Conservation (phyloP, 2,797 vertebrate genomes). For the Vespertilio murinus region DNA sequence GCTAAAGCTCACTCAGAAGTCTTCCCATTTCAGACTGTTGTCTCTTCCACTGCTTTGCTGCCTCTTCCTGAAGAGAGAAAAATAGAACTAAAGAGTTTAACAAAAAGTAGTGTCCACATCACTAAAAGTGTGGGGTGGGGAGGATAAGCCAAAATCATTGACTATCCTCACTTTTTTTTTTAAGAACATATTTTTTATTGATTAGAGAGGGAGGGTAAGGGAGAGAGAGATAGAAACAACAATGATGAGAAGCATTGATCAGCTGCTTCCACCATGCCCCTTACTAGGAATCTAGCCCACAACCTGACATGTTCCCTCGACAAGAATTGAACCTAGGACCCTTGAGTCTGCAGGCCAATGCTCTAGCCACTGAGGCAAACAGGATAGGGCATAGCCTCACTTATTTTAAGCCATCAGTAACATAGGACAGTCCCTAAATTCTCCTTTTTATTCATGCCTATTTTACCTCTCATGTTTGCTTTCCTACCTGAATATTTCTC, state of each 20-base stretch:
- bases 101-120: background rate
- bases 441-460: background rate
- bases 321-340: too few species aligned
- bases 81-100: background rate
- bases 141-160: background rate
- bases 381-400: background rate
- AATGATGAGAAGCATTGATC: too few species aligned
- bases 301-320: too few species aligned
- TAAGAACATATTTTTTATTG: too few species aligned
- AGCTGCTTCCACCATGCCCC: too few species aligned
- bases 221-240: too few species aligned
- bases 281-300: too few species aligned
- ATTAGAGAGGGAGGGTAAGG: too few species aligned
- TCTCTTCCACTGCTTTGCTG: background rate
- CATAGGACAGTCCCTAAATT: background rate
- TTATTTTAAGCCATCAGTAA: background rate
- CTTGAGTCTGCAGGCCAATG: too few species aligned
- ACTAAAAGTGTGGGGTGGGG: background rate
- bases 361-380: too few species aligned
- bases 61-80: constrained; percentile 42
- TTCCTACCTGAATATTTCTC: background rate
- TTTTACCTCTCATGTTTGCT: background rate
- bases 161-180: background rate
- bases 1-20: fast-evolving
- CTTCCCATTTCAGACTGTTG: background rate